These are phyloP conservation scores for Aelia acuminata DNA, from an alignment of 2,888 invertebrate species.

Conservation along the genomic window DNA sequence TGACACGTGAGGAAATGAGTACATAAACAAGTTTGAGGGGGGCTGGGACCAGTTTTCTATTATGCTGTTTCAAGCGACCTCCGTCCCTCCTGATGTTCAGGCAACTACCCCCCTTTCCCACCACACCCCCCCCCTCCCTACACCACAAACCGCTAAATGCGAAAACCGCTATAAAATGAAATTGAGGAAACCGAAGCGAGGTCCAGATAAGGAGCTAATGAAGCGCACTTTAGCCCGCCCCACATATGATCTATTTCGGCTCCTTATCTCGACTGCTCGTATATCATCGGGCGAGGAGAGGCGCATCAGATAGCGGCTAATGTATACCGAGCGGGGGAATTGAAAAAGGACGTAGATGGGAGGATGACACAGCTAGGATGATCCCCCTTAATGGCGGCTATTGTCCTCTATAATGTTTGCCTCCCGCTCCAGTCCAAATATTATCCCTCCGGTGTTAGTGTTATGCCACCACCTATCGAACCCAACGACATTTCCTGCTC, in stretches of 20 bases:
- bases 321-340: constrained; percentile 28
- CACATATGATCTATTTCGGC: constrained; percentile 57
- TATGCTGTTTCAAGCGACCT: neutral
- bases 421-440: constrained; percentile 22
- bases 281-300: constrained; percentile 44
- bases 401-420: constrained; percentile 48
- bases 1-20: constrained; percentile 56
- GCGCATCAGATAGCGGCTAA: constrained; percentile 1
- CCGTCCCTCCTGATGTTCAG: constrained; percentile 1
- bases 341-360: constrained; percentile 41
- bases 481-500: neutral
- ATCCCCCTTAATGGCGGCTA: constrained; percentile 46
- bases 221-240: constrained; percentile 45
- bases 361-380: constrained; percentile 44
- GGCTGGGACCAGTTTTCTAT: constrained; percentile 51
- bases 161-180: constrained; percentile 58
- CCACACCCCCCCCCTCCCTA: neutral
- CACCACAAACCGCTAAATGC: constrained; percentile 37
- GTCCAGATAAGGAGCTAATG: constrained; percentile 54
- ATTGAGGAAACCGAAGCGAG: constrained; percentile 52
- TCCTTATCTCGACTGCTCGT: neutral
- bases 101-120: neutral
- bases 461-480: constrained; percentile 14
- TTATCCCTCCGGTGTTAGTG: constrained; percentile 27
- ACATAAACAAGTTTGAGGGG: constrained; percentile 51